These are phyloP conservation scores for Achlya flavicornis DNA, from an alignment of 2,888 invertebrate species.

Conservation along the genomic window DNA sequence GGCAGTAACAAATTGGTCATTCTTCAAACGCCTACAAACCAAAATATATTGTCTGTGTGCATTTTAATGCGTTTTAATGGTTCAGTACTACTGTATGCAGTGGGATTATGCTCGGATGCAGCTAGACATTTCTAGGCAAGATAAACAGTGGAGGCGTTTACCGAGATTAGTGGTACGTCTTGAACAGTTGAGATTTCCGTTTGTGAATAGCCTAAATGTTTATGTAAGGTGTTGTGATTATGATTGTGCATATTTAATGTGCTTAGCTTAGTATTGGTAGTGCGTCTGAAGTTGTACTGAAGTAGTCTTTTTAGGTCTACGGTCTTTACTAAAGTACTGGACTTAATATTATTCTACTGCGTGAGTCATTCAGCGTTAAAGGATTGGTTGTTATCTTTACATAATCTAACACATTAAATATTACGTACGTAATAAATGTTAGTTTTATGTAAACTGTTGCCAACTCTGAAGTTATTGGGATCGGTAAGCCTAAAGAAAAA, in stretches of 20 bases:
- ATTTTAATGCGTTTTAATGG: slow-evolving; percentile 68
- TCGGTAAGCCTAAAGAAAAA: background rate
- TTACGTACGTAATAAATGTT: background rate
- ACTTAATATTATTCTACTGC: background rate
- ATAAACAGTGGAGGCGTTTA: slow-evolving; percentile 74
- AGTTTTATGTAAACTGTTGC: background rate
- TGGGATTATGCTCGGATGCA: slow-evolving; percentile 66
- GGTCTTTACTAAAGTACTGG: background rate
- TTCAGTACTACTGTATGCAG: slow-evolving; percentile 58
- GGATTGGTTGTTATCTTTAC: background rate
- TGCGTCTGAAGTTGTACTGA: slow-evolving; percentile 5
- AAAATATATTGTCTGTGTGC: slow-evolving; percentile 31
- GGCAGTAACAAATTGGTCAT: slow-evolving; percentile 76
- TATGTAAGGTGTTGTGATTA: slow-evolving; percentile 37
- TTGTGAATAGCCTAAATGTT: slow-evolving; percentile 62
- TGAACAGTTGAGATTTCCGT: slow-evolving; percentile 66
- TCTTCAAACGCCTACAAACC: slow-evolving; percentile 40
- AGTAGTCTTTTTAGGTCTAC: background rate
- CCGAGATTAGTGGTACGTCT: slow-evolving; percentile 72
- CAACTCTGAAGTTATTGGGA: slow-evolving; percentile 16
- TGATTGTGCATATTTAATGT: slow-evolving; percentile 13
- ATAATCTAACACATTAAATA: background rate
- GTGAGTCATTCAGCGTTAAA: background rate
- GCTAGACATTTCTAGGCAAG: slow-evolving; percentile 72
- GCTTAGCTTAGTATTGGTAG: slow-evolving; percentile 18